Percentiles rank a stretch among this genome's conserved stretches.
Evolutionary conservation across 2,797 vertebrate species (phyloP).

Genomic region (Gambelia wislizenii): DNA sequence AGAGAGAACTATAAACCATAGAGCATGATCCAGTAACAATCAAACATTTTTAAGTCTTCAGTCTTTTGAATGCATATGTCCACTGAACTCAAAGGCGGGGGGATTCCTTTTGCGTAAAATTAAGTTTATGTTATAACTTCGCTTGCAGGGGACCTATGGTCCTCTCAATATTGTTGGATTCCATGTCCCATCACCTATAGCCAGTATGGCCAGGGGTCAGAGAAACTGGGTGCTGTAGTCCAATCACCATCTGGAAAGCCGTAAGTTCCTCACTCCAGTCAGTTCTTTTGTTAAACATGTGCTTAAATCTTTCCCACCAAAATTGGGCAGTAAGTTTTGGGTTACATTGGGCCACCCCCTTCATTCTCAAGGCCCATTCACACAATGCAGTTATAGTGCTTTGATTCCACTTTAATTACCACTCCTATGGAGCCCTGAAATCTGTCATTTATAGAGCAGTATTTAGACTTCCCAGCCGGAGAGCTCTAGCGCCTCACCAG

Average conservation of each 20-base stretch:
- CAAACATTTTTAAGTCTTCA: not conserved
- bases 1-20: not conserved
- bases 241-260: not conserved
- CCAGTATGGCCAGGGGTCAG: not conserved
- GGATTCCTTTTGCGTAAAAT: not conserved
- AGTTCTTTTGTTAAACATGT: no score
- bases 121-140: not conserved
- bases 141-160: not conserved
- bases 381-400: no score
- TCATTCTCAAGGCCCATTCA: not conserved
- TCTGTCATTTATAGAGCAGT: no score
- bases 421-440: no score
- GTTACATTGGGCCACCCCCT: not conserved
- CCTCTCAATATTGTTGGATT: not conserved
- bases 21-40: not conserved
- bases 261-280: not conserved
- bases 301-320: not conserved
- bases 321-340: not conserved
- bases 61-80: not conserved
- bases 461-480: no score
- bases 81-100: no score
- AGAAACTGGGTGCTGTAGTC: not conserved
- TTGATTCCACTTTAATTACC: no score
- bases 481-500: no score
- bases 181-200: not conserved